Conservation (phyloP, 2,888 invertebrate genomes). For the Spodoptera exigua region DNA sequence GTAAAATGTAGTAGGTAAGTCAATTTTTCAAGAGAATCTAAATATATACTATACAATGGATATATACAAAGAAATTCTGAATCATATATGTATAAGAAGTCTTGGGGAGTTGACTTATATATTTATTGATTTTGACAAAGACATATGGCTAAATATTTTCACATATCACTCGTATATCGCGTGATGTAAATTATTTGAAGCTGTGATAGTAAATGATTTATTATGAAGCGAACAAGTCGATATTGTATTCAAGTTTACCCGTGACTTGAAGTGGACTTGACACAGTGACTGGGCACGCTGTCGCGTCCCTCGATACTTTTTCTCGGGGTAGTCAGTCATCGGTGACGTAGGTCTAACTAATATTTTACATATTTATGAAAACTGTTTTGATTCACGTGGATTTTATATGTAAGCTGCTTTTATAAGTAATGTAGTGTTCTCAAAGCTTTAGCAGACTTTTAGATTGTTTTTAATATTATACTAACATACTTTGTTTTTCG, state of each 20-base stretch:
- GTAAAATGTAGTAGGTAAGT: conserved; percentile 52
- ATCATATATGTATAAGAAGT: conserved; percentile 30
- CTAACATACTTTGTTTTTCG: conserved; percentile 56
- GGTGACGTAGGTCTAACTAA: conserved; percentile 45
- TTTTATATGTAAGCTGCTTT: conserved; percentile 70
- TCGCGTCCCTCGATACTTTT: conserved; percentile 76
- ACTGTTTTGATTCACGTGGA: conserved; percentile 53
- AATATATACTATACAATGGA: conserved; percentile 42
- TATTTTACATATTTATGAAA: conserved; percentile 44
- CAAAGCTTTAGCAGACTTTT: conserved; percentile 82
- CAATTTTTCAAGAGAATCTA: conserved; percentile 54
- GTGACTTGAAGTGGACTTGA: conserved; percentile 64
- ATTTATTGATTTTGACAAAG: conserved; percentile 48
- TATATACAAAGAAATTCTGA: conserved; percentile 43
- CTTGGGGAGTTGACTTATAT: conserved; percentile 57
- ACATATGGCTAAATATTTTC: conserved; percentile 76
- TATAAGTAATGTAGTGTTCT: conserved; percentile 74
- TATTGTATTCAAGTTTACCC: conserved; percentile 69
- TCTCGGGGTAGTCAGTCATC: conserved; percentile 66
- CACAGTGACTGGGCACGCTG: conserved; percentile 32
- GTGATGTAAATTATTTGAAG: conserved; percentile 79
- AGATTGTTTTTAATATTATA: conserved; percentile 69
- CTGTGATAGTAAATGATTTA: conserved; percentile 78
- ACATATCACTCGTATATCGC: conserved; percentile 75
- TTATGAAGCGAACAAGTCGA: conserved; percentile 67